phyloP scores from a whole-genome alignment of 2,888 invertebrate species.

The Punctoribates punctum region DNA sequence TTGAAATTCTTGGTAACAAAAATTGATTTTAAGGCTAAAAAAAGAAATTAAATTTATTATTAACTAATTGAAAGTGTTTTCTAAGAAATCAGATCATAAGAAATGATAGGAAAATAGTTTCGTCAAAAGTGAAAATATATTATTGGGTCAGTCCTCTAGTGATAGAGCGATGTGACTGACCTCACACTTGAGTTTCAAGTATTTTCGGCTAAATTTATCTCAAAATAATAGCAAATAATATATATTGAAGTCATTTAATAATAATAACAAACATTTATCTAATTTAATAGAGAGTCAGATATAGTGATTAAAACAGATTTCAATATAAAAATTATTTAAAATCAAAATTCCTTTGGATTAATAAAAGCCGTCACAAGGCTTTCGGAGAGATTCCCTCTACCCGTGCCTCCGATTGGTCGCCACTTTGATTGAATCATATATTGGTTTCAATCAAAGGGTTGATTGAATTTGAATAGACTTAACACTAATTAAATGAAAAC shows the following conservation, averaged over 20 bases:
- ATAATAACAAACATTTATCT: not conserved
- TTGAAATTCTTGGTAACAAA: not conserved
- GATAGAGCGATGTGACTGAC: constrained; percentile 4
- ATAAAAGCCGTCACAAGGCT: no score
- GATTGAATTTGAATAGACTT: no score
- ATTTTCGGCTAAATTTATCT: constrained; percentile 10
- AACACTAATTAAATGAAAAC: no score
- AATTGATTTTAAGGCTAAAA: not conserved
- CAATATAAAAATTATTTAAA: no score
- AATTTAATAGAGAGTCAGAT: not conserved
- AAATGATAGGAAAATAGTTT: not conserved
- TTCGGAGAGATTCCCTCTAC: no score
- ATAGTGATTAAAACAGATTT: no score
- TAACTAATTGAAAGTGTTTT: not conserved
- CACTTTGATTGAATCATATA: no score
- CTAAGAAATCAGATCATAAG: not conserved
- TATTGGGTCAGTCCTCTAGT: not conserved
- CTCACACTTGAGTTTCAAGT: constrained; percentile 19
- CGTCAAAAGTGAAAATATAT: constrained; percentile 10
- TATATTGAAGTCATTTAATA: not conserved
- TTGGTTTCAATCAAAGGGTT: no score
- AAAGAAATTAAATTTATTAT: not conserved
- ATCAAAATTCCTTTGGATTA: no score
- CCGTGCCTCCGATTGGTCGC: no score
- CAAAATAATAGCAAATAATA: constrained; percentile 4